Base-by-base conservation (phyloP, 2,888 invertebrate genomes). In the Ypsolopha sequella region DNA sequence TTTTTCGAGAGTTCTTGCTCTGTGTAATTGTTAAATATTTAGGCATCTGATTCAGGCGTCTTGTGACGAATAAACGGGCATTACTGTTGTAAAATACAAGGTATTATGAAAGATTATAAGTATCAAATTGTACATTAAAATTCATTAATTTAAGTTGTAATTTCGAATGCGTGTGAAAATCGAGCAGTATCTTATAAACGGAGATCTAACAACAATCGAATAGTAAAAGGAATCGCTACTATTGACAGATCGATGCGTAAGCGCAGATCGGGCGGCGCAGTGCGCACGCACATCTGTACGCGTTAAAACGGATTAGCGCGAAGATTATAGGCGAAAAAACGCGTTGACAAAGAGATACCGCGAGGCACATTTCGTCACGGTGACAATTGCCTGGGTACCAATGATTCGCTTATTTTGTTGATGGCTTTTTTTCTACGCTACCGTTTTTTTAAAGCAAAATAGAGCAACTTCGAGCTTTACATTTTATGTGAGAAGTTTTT, bases 281-380 rank as follows among this genome's bases (percentile, higher is more conserved):
- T 66, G 64, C 68, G 58, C 61, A 63, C 62, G 65, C 80, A 75
- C 86, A 86, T 86, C 82, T 86, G 85, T 79, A 72, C 69, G 77
- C 76, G 80, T 77, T 85, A 81, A 84, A 86, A 84, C 77, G 82
- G 86, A 84, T 86, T 86, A 86, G 70, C 70, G 58, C 63, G 65
- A 71, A 80, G 84, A 85, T 86, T 85, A 85, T 78, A 77, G 70
- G 71, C 62, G 59, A 68, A 77, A 84, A 80, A 72, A 66, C 63
- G 62, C 57, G 52, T 60, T 62, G 66, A 78, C 80, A 85, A 84
- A 84, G 82, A 24, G 24, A 81, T 77, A 79, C 85, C 82, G 85
- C 53, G 48, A 50, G 33, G 47, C 61, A 75, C 62, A 67, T 61
- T 65, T 58, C 72, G 77, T 72, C 76, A 78, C 73, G 77, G 84